Percentiles rank a stretch among this genome's conserved stretches.
These are phyloP conservation scores for Drosophila incognita DNA, from an alignment of 2,888 invertebrate genomes.

Conservation along the genomic window DNA sequence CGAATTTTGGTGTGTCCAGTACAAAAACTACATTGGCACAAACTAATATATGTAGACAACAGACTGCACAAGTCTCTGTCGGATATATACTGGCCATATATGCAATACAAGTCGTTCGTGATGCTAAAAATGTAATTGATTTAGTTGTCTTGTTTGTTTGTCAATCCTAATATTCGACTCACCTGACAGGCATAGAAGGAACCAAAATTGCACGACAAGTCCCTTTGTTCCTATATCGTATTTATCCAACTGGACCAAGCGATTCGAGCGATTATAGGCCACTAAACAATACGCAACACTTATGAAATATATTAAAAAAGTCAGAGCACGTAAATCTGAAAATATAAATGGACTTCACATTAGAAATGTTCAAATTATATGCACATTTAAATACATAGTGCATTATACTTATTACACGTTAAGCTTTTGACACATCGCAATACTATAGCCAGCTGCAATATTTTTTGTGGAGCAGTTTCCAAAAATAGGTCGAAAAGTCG, in stretches of 20 bases:
- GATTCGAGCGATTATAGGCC: slow-evolving; percentile 66
- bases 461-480: slow-evolving; percentile 63
- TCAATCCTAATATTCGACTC: background rate
- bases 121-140: slow-evolving; percentile 35
- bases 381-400: background rate
- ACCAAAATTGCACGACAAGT: slow-evolving; percentile 56
- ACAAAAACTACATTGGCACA: slow-evolving; percentile 50
- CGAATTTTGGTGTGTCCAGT: slow-evolving; percentile 54
- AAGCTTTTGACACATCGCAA: slow-evolving; percentile 36
- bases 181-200: slow-evolving; percentile 60
- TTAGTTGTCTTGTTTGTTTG: background rate
- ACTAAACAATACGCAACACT: slow-evolving; percentile 62
- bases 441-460: slow-evolving; percentile 59
- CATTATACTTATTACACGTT: slow-evolving; percentile 48
- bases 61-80: slow-evolving; percentile 41
- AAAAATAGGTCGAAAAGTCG: slow-evolving; percentile 65
- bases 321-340: slow-evolving; percentile 51
- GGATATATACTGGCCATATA: slow-evolving; percentile 62
- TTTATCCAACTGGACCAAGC: slow-evolving; percentile 61
- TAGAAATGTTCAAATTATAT: background rate
- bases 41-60: slow-evolving; percentile 44
- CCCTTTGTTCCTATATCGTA: slow-evolving; percentile 61
- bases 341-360: background rate
- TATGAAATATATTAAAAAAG: slow-evolving; percentile 54
- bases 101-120: slow-evolving; percentile 58